phyloP scores from a whole-genome alignment of 53 echinoderm and acorn worm species.

The Paelopatides confundens region DNA sequence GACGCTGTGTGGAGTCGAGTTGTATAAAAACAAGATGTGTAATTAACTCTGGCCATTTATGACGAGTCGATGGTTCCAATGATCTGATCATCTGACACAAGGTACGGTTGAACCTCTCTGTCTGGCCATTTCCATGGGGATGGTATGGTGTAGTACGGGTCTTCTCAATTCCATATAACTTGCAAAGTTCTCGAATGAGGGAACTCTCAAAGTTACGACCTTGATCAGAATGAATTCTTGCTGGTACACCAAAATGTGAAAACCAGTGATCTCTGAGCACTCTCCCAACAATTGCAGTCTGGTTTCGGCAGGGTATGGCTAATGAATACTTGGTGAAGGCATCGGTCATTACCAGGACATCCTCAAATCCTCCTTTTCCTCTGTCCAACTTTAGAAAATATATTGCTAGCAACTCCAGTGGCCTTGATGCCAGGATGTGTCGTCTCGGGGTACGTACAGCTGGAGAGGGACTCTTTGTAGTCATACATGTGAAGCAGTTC shows the following conservation, averaged over 20 bases:
- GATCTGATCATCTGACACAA: slow-evolving; percentile 40
- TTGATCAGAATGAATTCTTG: slow-evolving; percentile 1
- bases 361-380: slow-evolving; percentile 40
- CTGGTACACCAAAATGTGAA: slow-evolving; percentile 32
- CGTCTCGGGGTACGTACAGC: slow-evolving; percentile 23
- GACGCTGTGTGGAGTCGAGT: slow-evolving; percentile 49
- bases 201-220: slow-evolving; percentile 26
- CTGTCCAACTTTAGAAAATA: slow-evolving; percentile 58
- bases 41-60: slow-evolving; percentile 47
- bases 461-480: slow-evolving; percentile 40
- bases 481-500: slow-evolving; percentile 18
- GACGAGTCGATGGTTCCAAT: neutral
- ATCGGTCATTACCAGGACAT: slow-evolving; percentile 62
- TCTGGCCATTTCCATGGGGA: slow-evolving; percentile 39
- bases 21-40: slow-evolving; percentile 49
- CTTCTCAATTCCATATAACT: slow-evolving; percentile 22
- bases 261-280: slow-evolving; percentile 54
- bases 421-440: slow-evolving; percentile 52
- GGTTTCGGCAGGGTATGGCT: slow-evolving; percentile 53
- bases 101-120: slow-evolving; percentile 26
- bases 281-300: slow-evolving; percentile 47
- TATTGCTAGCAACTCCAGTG: slow-evolving; percentile 43
- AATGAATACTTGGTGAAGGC: slow-evolving; percentile 50
- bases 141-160: slow-evolving; percentile 38
- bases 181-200: neutral